A percentile compares a stretch with the other conserved stretches of the same genome.
phyloP scores from a whole-genome alignment of 2,113 vertebrate species.

The Oncorhynchus gorbuscha region DNA sequence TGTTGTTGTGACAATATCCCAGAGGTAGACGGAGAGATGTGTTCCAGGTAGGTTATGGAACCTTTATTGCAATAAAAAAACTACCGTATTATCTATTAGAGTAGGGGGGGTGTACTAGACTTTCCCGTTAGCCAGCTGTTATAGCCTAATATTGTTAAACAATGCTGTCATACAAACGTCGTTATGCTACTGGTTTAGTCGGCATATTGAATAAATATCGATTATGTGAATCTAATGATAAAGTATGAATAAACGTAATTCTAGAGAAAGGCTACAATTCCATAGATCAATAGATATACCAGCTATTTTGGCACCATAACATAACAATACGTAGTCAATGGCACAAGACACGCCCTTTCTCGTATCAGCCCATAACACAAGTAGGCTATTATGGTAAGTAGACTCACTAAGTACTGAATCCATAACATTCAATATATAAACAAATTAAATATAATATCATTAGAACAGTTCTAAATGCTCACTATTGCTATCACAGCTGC shows the following conservation, averaged over 20 bases:
- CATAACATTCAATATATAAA: background rate
- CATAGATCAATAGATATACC: too few species aligned
- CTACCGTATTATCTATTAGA: background rate
- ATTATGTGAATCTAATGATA: too few species aligned
- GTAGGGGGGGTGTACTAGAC: background rate
- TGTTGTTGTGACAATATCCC: slow-evolving; percentile 2
- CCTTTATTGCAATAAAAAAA: background rate
- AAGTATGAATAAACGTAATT: too few species aligned
- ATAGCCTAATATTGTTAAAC: background rate
- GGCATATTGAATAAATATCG: too few species aligned
- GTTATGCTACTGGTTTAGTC: too few species aligned
- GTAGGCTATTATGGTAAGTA: background rate
- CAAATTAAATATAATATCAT: background rate
- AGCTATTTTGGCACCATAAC: background rate
- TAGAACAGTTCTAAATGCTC: background rate
- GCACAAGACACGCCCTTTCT: slow-evolving; percentile 30
- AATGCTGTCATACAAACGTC: background rate
- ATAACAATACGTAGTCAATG: background rate
- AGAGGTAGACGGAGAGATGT: too few species aligned
- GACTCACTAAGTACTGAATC: background rate
- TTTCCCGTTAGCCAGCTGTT: background rate
- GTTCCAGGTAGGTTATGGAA: background rate
- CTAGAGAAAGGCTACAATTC: too few species aligned
- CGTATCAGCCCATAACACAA: background rate
- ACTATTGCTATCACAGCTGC: background rate